Evolutionary conservation across 2,113 vertebrate species (phyloP).

Genomic region (Petroica traversi): DNA sequence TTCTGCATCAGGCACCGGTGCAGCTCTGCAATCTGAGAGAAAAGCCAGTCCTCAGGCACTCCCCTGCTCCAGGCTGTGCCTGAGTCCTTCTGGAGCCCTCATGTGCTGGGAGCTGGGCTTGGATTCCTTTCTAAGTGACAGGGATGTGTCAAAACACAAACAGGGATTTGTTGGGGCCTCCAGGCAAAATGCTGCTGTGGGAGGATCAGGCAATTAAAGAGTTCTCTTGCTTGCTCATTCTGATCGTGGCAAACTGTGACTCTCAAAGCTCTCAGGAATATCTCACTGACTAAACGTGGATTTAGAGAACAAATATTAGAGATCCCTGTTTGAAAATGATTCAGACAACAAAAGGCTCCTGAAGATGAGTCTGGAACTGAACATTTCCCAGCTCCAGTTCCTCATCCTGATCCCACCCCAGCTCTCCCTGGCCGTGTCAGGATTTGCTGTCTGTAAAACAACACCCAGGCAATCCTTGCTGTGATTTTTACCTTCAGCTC

Average conservation of each 20-base stretch:
- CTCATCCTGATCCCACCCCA: background rate
- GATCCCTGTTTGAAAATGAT: background rate
- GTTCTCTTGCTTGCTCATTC: background rate
- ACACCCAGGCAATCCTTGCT: background rate
- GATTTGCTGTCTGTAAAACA: background rate
- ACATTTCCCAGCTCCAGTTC: background rate
- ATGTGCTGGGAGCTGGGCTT: background rate
- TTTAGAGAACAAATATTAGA: background rate
- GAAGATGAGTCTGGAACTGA: background rate
- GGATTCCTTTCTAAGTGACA: background rate
- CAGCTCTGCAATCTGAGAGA: conserved; percentile 73
- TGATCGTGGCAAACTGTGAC: background rate
- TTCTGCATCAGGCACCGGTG: conserved; percentile 80
- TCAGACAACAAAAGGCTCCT: background rate
- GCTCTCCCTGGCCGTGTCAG: background rate
- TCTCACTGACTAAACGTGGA: background rate
- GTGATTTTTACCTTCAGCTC: conserved; percentile 74
- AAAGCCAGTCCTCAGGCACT: rapidly evolving
- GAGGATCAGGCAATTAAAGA: background rate
- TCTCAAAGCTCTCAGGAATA: background rate
- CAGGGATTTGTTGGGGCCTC: background rate
- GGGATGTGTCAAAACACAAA: background rate
- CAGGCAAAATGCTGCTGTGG: background rate
- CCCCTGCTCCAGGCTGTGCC: background rate
- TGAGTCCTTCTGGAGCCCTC: background rate